Base-by-base conservation (phyloP, 2,888 invertebrate genomes). In the Sarcophaga rosellei region DNA sequence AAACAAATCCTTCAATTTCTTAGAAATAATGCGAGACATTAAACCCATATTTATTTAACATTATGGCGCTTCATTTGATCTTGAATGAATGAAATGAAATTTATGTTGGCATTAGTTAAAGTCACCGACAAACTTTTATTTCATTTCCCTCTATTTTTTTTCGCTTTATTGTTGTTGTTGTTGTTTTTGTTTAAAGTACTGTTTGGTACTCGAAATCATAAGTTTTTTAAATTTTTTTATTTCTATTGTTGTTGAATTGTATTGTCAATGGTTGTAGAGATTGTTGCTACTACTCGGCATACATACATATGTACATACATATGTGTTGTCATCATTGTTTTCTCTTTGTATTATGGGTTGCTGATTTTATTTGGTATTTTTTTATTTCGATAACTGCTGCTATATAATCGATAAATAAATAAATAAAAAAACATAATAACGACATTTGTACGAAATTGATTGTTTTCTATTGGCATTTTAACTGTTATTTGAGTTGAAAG, bases 1-100 rank as follows among this genome's bases (percentile, higher is more conserved):
- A 70, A 72, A 66, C 84, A 70, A 80, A 84, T 80, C 75, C 75
- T 66, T 81, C 73, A 81, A 85, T 65, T 85, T 85, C 85, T 78
- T 15, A 81, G 85, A 85, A 85, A 81, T 85, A 77, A 85, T 81
- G 74, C 70, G 44, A 85, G 74, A 78, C 76, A 81, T 73, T 68
- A 21, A 69, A 69, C 44, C 68, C 72, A 57, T 76, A 76, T 81
- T 35, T 35, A 35, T 2, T 76, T 17, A 81, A 81, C 59, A 59
- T 81, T 76, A 77, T 63, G 81, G 66, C 84, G 81, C 81, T 85
- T 66, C 73, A 81, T 85, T 85, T 85, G 84, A 85, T 85, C 77
- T 81, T 73, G 57, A 57, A 73, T 74, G 35, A 35, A 35, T 35
- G 35, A 35, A 35, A 35, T 35, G 35, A 74, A 66, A 74, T 81